Evolutionary conservation across 2,888 invertebrate species (phyloP), one percentile per base, ranked within the genome.

Genomic region (Dilophus febrilis): DNA sequence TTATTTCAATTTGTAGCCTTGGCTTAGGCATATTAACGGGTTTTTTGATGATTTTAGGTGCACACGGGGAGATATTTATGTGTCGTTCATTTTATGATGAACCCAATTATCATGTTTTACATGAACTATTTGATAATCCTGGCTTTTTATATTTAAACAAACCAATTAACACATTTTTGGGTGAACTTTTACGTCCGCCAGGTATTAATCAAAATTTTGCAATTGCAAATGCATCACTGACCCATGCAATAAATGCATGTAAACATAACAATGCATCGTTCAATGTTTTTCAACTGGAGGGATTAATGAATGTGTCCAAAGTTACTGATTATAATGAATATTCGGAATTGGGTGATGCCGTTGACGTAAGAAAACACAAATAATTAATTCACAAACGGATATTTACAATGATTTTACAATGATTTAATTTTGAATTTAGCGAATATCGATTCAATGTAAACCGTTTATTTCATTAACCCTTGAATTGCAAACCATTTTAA

Each of bases 251-350:
- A 41, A 55, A 40, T 11, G 16, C 14, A 29, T 84, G 83, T 55
- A 71, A 76, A 56, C 66, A 71, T 51, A 76, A 81, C 54, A 69
- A 71, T 48, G 70, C 82, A 45, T 74, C 76, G n/a, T 84, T 81
- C 63, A 65, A 67, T 33, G 76, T 79, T 19, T 80, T 83, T 53
- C 74, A 77, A 57, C 61, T 84, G 48, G 71, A 76, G 48, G 73
- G 71, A 52, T 68, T 77, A 45, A 64, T 80, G 44, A 75, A 83
- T 54, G 66, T 82, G 35, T 77, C 79, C 50, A 71, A 72, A 49
- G 68, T 59, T 47, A 55, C 56, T 46, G 58, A 60, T 51, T 51
- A 59, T 42, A 58, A 56, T 46, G 58, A 62, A 52, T 62, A 58
- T 49, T 58, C 58, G 18, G 57, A 59, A 50, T 56, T 62, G 32